Evolutionary conservation across 2,113 vertebrate genomes (phyloP).

Genomic region (Thunnus thynnus): DNA sequence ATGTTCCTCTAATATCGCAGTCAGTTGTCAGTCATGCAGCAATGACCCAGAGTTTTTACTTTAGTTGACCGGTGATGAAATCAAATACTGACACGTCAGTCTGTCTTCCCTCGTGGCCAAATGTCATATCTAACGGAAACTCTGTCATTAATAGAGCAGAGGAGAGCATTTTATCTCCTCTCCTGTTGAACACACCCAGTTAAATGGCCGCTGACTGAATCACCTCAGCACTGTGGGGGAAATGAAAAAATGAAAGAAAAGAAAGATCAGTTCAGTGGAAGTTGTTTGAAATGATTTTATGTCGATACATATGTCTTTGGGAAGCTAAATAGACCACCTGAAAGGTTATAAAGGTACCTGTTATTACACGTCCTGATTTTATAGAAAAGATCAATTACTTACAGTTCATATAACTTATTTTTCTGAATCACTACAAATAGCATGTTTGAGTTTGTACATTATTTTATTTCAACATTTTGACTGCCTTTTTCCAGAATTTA

Average conservation of each 20-base stretch:
- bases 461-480: no score
- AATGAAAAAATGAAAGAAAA: neutral
- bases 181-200: conserved; percentile 59
- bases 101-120: conserved; percentile 38
- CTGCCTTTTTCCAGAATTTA: no score
- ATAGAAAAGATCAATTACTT: no score
- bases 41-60: conserved; percentile 8
- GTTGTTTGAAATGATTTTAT: neutral
- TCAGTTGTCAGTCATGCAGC: neutral
- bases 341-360: neutral
- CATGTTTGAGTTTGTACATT: neutral
- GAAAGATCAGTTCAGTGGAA: neutral
- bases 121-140: conserved; percentile 42
- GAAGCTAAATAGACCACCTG: neutral
- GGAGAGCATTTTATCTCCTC: conserved; percentile 57
- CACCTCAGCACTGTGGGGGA: neutral
- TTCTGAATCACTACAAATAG: no score
- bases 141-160: conserved; percentile 29
- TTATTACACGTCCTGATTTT: no score
- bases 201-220: conserved; percentile 38
- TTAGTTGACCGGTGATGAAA: conserved; percentile 70
- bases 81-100: conserved; percentile 86
- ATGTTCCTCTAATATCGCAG: neutral
- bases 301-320: neutral
- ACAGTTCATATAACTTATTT: no score